phyloP scores from a whole-genome alignment of 2,113 vertebrate genomes.

The Rhagologus leucostigma region DNA sequence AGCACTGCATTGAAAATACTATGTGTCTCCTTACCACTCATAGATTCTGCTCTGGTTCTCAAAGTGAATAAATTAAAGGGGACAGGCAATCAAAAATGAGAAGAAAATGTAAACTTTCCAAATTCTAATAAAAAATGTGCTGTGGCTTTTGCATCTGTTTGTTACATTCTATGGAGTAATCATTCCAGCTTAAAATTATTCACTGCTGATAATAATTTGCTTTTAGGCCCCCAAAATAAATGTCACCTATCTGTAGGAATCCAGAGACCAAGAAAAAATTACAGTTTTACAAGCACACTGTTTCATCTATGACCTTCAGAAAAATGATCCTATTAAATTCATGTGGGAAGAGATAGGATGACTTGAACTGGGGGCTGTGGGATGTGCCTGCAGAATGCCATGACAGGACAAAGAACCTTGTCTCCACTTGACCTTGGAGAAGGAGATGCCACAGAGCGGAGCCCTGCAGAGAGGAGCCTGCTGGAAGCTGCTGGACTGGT shows the following conservation, averaged over 20 bases:
- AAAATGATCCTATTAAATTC: background rate
- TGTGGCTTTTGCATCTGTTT: background rate
- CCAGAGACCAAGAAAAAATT: background rate
- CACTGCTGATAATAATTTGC: background rate
- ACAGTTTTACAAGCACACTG: background rate
- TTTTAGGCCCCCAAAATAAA: background rate
- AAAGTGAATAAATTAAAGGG: background rate
- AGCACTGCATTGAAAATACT: background rate
- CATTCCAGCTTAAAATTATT: background rate
- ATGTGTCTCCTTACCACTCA: background rate
- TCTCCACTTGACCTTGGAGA: too few relatives aligned
- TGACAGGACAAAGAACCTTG: too few relatives aligned
- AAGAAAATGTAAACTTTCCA: background rate
- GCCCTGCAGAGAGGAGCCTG: too few relatives aligned
- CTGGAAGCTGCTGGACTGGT: too few relatives aligned
- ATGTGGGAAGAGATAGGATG: too few relatives aligned
- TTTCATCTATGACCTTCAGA: background rate
- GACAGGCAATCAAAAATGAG: background rate
- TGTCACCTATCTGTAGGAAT: background rate
- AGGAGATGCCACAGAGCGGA: too few relatives aligned
- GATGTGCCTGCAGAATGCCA: too few relatives aligned
- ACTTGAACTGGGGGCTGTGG: too few relatives aligned
- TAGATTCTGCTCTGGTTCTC: background rate
- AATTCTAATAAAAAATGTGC: background rate
- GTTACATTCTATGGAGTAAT: background rate